Evolutionary conservation across 2,797 vertebrate genomes (phyloP).

Genomic region (Danio jaintianensis): DNA sequence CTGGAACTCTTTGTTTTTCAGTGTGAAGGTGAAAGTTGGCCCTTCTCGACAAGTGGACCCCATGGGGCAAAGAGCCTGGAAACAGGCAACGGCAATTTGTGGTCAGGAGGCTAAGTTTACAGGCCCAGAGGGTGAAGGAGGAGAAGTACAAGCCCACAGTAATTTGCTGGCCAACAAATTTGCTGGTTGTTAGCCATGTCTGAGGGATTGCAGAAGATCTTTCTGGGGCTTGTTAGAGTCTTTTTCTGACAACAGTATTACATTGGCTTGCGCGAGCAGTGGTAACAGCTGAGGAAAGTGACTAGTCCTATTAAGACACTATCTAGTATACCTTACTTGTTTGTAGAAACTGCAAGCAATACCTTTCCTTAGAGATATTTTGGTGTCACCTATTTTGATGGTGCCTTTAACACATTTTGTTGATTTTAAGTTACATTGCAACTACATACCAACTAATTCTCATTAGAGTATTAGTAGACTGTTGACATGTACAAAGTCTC

Average conservation of each 20-base stretch:
- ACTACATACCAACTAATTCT: too few species aligned
- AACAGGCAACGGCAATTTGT: background rate
- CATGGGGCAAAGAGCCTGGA: background rate
- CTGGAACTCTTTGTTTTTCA: background rate
- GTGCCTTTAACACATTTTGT: too few species aligned
- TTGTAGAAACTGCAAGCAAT: background rate
- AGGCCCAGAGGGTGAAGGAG: background rate
- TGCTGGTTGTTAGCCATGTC: background rate
- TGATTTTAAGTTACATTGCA: too few species aligned
- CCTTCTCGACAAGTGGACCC: background rate
- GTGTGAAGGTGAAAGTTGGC: background rate
- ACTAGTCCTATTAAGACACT: background rate
- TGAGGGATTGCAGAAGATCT: background rate
- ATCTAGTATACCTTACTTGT: background rate
- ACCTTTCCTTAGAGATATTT: too few species aligned
- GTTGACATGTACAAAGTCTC: too few species aligned
- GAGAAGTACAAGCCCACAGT: background rate
- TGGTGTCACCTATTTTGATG: too few species aligned
- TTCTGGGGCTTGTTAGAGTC: background rate
- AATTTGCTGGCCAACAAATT: conserved; percentile 2
- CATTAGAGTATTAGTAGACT: too few species aligned
- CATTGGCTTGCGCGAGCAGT: background rate
- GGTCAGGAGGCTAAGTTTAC: background rate
- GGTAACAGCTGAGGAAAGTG: background rate
- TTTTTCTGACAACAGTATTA: conserved; percentile 4